Evolutionary conservation across 2,888 invertebrate species (phyloP).

Genomic region (Stramonita haemastoma): DNA sequence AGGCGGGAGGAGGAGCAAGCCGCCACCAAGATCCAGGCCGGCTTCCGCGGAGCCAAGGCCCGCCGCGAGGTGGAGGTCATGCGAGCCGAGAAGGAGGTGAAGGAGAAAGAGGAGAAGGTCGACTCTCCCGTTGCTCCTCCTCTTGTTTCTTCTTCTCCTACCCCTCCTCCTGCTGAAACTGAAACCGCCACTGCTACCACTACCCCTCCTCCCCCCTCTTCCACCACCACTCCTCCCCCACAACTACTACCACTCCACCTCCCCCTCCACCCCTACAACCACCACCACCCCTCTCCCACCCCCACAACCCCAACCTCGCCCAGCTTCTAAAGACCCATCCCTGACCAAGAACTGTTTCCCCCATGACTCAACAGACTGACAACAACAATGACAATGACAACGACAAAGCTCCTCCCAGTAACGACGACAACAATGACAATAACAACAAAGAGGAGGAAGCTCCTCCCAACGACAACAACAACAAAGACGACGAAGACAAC

Average conservation of each 20-base stretch:
- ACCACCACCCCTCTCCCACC: background rate
- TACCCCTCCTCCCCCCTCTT: too few relatives aligned
- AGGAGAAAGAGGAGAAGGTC: background rate
- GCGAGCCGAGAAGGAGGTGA: slow-evolving; percentile 3
- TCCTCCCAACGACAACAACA: background rate
- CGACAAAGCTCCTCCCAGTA: too few relatives aligned
- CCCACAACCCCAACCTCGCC: background rate
- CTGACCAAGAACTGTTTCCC: slow-evolving; percentile 8
- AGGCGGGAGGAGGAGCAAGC: slow-evolving; percentile 26
- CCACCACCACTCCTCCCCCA: background rate
- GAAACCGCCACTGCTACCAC: background rate
- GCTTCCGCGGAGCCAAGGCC: slow-evolving; percentile 47
- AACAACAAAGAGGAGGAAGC: background rate
- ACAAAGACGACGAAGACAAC: background rate
- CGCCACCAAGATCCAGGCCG: slow-evolving; percentile 44
- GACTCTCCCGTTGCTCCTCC: background rate
- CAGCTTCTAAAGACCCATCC: background rate
- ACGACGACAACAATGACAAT: background rate
- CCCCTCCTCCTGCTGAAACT: background rate
- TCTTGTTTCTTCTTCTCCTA: too few relatives aligned
- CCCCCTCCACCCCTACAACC: background rate
- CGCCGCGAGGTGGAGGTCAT: slow-evolving; percentile 41
- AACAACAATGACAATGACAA: background rate
- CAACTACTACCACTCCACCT: background rate
- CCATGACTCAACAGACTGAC: background rate